Conservation (phyloP, 2,888 invertebrate species). For the Pemphredon lugubris region DNA sequence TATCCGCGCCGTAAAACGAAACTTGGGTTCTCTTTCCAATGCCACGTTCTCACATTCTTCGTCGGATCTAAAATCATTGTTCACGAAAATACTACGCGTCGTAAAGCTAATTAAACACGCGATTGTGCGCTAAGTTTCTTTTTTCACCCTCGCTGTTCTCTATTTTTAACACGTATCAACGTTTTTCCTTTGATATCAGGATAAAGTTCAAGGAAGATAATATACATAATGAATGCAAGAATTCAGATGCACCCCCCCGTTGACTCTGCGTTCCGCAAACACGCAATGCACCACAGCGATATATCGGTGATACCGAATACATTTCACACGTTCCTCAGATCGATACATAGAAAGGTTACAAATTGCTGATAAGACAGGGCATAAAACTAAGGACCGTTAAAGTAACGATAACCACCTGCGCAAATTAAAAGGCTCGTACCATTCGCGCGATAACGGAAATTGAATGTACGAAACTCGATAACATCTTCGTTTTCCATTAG, state of each 20-base stretch:
- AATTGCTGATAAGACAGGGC: constrained; percentile 29
- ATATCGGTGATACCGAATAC: constrained; percentile 18
- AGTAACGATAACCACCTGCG: constrained; percentile 7
- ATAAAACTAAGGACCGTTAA: background rate
- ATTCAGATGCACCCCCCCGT: constrained; percentile 38
- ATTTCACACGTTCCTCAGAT: constrained; percentile 44
- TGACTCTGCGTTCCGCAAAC: constrained; percentile 20
- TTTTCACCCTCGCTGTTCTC: too few species aligned
- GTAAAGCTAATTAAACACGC: too few species aligned
- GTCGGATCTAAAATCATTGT: too few species aligned
- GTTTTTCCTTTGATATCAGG: too few species aligned
- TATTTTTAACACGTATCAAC: too few species aligned
- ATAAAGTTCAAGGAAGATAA: constrained; percentile 31
- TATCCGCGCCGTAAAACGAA: too few species aligned
- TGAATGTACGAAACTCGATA: constrained; percentile 14
- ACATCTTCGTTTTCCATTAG: background rate
- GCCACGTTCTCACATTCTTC: too few species aligned
- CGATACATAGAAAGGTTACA: constrained; percentile 45
- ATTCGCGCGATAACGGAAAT: constrained; percentile 1
- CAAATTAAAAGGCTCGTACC: constrained; percentile 6
- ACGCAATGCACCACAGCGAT: constrained; percentile 50
- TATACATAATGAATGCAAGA: constrained; percentile 41
- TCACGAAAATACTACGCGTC: too few species aligned
- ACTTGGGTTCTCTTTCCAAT: too few species aligned
- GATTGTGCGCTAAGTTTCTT: too few species aligned